phyloP scores from a whole-genome alignment of 2,797 vertebrate species.

The Melanotaenia nigrans region DNA sequence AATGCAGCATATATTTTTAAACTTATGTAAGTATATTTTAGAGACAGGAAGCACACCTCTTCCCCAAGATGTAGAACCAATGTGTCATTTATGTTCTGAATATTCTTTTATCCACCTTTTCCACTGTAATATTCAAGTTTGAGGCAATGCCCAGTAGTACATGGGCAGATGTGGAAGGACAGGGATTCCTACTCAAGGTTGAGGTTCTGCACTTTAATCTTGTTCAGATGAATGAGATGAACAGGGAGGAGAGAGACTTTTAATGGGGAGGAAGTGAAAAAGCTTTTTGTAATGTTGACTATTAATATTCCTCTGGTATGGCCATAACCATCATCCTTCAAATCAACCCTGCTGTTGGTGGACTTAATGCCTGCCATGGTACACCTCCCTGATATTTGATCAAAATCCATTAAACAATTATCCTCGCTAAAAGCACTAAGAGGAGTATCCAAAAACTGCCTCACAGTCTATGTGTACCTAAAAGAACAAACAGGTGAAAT shows the following conservation, averaged over 20 bases:
- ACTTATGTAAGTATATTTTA: background rate
- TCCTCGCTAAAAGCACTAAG: constrained; percentile 68
- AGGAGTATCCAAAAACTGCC: constrained; percentile 46
- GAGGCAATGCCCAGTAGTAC: constrained; percentile 29
- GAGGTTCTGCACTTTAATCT: constrained; percentile 47
- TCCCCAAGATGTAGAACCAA: background rate
- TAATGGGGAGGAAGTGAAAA: constrained; percentile 34
- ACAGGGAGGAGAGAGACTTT: constrained; percentile 24
- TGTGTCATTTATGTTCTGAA: constrained; percentile 23
- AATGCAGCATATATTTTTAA: background rate
- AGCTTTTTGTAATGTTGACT: constrained; percentile 65
- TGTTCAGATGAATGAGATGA: constrained; percentile 23
- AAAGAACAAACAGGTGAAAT: constrained; percentile 27
- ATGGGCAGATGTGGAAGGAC: constrained; percentile 45
- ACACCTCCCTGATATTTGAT: constrained; percentile 69
- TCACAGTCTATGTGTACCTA: constrained; percentile 6
- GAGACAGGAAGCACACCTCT: background rate
- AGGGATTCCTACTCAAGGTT: constrained; percentile 58
- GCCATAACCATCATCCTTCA: constrained; percentile 63
- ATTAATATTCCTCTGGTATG: constrained; percentile 73
- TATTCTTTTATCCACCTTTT: constrained; percentile 48
- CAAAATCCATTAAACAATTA: constrained; percentile 78
- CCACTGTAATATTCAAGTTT: constrained; percentile 38
- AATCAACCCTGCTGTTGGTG: constrained; percentile 44
- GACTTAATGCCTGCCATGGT: constrained; percentile 61